Evolutionary conservation across 2,113 vertebrate genomes (phyloP).

Genomic region (Rhabdomys dilectus): DNA sequence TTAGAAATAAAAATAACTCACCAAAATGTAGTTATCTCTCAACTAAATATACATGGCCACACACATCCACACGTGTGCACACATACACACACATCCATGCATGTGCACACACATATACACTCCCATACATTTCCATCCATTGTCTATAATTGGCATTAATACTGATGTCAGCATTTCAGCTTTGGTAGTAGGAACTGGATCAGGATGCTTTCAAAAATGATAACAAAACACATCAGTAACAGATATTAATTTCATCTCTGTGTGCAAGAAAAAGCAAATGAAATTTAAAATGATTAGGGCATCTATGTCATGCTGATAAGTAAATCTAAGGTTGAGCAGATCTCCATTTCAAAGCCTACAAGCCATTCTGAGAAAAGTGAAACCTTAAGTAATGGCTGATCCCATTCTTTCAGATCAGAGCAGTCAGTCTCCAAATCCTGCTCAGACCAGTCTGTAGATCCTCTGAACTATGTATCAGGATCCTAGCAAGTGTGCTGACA

Average conservation of each 20-base stretch:
- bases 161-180: not conserved
- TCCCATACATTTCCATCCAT: no score
- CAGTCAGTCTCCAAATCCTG: not conserved
- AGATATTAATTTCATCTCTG: not conserved
- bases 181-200: not conserved
- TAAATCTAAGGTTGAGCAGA: not conserved
- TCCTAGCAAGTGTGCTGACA: not conserved
- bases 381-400: not conserved
- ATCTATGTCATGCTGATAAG: not conserved
- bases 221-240: not conserved
- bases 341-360: not conserved
- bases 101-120: not conserved
- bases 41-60: not conserved
- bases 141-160: not conserved
- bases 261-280: not conserved
- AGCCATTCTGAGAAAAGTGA: not conserved
- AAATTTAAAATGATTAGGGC: not conserved
- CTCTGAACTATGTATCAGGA: not conserved
- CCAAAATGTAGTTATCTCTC: not conserved
- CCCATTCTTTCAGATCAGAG: not conserved
- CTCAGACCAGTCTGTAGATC: not conserved
- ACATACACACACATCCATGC: no score
- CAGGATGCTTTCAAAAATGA: not conserved
- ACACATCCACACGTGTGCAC: not conserved
- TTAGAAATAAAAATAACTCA: not conserved